Conservation (phyloP, 1,140 invertebrate species). For the Drosophila nigromelanica region DNA sequence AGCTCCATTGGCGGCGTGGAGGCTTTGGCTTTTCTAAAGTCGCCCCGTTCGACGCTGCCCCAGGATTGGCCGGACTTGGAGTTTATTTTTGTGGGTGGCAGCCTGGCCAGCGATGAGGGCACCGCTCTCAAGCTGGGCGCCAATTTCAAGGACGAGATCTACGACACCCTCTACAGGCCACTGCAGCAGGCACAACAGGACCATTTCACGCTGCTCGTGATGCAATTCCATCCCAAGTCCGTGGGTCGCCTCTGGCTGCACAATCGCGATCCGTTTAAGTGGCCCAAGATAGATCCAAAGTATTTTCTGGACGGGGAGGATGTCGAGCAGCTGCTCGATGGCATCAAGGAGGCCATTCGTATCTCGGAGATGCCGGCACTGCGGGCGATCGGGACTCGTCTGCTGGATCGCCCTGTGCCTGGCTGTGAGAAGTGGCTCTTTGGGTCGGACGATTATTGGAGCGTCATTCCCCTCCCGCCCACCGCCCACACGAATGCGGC, state of each 20-base stretch:
- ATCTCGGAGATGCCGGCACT: constrained; percentile 87
- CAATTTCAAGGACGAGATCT: constrained; percentile 86
- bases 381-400: constrained; percentile 85
- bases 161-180: constrained; percentile 85
- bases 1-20: constrained; percentile 86
- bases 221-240: constrained; percentile 90
- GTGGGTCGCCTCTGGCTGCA: constrained; percentile 88
- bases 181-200: constrained; percentile 85
- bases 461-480: constrained; percentile 89
- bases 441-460: constrained; percentile 84
- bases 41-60: constrained; percentile 85
- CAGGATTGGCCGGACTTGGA: constrained; percentile 87
- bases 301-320: constrained; percentile 89
- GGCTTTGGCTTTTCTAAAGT: constrained; percentile 87
- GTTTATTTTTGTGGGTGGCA: constrained; percentile 85
- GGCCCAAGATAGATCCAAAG: constrained; percentile 90
- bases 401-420: constrained; percentile 86
- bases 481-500: constrained; percentile 90
- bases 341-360: constrained; percentile 87
- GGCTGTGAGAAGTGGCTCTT: constrained; percentile 85
- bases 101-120: constrained; percentile 88
- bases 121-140: constrained; percentile 85
- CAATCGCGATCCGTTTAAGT: constrained; percentile 89
- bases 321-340: constrained; percentile 88
- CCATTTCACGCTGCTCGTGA: constrained; percentile 88